Percentiles rank a stretch among this genome's conserved stretches.
These are phyloP conservation scores for Drosophila pandora DNA, from an alignment of 1,140 invertebrate species.

Conservation along the genomic window DNA sequence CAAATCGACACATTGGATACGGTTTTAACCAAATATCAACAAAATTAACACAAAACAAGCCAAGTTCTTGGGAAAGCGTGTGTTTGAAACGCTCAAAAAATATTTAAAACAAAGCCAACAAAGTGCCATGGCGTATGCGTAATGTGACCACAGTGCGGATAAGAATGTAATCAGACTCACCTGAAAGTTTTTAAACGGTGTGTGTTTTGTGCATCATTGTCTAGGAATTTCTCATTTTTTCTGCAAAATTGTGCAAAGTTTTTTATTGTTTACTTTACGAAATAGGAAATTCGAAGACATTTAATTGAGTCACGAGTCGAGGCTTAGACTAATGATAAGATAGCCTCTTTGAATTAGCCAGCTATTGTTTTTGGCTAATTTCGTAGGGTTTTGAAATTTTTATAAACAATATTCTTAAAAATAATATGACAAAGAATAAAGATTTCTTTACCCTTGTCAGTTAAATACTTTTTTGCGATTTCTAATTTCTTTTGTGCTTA, in stretches of 20 bases:
- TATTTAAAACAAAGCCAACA: slow-evolving; percentile 25
- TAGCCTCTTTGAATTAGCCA: slow-evolving; percentile 3
- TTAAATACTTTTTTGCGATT: no score
- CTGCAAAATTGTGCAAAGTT: slow-evolving; percentile 27
- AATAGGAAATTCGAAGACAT: slow-evolving; percentile 19
- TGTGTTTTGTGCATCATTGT: slow-evolving; percentile 32
- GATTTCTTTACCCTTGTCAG: no score
- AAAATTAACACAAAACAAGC: not conserved
- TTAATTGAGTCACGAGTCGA: slow-evolving; percentile 18
- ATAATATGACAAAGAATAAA: not conserved
- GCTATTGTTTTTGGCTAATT: not conserved
- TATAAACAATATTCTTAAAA: not conserved
- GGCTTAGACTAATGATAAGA: slow-evolving; percentile 18
- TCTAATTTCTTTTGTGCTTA: no score
- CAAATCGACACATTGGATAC: slow-evolving; percentile 60
- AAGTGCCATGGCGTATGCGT: slow-evolving; percentile 46
- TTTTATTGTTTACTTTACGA: slow-evolving; percentile 35
- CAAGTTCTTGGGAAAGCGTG: slow-evolving; percentile 24
- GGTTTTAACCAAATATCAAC: slow-evolving; percentile 50
- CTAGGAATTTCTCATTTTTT: slow-evolving; percentile 35
- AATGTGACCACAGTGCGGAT: slow-evolving; percentile 38
- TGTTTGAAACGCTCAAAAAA: slow-evolving; percentile 40
- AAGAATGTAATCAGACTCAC: slow-evolving; percentile 23
- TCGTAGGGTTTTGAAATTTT: not conserved
- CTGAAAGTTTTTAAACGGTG: slow-evolving; percentile 7